phyloP scores from a whole-genome alignment of 2,797 vertebrate genomes.

The Anguilla marmorata region DNA sequence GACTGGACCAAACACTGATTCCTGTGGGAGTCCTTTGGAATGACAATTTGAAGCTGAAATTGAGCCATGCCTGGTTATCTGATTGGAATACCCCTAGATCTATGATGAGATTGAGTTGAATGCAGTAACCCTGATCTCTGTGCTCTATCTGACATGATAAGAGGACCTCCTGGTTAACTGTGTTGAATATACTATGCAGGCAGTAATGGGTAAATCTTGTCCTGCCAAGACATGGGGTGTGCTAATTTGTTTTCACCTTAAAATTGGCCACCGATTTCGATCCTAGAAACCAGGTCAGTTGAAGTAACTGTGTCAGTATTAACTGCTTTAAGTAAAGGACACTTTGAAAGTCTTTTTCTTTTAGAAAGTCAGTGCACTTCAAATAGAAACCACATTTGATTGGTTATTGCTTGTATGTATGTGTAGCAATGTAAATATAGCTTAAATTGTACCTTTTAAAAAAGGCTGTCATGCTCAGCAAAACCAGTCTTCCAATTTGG shows the following conservation, averaged over 20 bases:
- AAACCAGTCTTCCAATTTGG: too few species aligned
- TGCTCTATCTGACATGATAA: not conserved
- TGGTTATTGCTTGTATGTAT: too few species aligned
- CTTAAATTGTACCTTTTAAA: too few species aligned
- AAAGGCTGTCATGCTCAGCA: too few species aligned
- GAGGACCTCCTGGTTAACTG: constrained; percentile 25
- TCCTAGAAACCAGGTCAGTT: too few species aligned
- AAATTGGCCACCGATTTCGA: constrained; percentile 31
- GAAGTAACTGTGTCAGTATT: not conserved
- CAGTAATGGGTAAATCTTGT: not conserved
- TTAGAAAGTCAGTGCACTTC: too few species aligned
- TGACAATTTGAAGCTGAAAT: not conserved
- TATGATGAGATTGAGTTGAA: not conserved
- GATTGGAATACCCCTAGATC: not conserved
- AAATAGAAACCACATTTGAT: too few species aligned
- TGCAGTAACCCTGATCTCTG: not conserved
- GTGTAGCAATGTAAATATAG: too few species aligned
- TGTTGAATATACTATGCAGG: not conserved
- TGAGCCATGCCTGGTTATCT: not conserved
- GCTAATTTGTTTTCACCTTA: constrained; percentile 55
- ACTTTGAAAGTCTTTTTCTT: not conserved
- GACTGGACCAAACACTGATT: not conserved
- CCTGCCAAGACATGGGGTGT: constrained; percentile 39
- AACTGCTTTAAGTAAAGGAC: not conserved
- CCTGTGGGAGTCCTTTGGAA: not conserved